phyloP scores from a whole-genome alignment of 2,797 vertebrate genomes.

The Enteromius afrohamiltoni region DNA sequence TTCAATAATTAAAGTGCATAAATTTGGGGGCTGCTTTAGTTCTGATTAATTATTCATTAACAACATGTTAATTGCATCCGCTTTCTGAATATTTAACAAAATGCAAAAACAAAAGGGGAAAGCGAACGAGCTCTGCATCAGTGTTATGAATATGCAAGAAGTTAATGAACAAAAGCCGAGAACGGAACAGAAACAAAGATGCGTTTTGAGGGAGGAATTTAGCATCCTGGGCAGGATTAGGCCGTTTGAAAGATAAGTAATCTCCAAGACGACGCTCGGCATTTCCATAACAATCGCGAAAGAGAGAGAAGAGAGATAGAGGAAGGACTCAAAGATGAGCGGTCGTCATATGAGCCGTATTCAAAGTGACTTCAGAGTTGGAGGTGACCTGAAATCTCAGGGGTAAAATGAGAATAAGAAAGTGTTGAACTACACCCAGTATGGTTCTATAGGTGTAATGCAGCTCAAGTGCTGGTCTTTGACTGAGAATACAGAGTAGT shows the following conservation, averaged over 20 bases:
- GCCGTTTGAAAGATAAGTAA: constrained; percentile 55
- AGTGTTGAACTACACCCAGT: neutral
- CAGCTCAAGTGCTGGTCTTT: neutral
- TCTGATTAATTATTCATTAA: constrained; percentile 94
- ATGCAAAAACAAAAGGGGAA: constrained; percentile 78
- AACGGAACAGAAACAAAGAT: constrained; percentile 63
- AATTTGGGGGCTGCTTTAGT: constrained; percentile 87
- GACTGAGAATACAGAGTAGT: constrained; percentile 24
- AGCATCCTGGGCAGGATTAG: constrained; percentile 53
- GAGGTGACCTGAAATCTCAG: constrained; percentile 44
- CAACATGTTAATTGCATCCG: constrained; percentile 89
- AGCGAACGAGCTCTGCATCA: constrained; percentile 69
- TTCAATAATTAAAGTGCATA: constrained; percentile 91
- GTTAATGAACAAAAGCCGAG: constrained; percentile 59
- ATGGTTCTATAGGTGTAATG: neutral
- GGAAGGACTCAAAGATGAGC: constrained; percentile 27
- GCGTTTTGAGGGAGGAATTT: constrained; percentile 30
- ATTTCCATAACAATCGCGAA: constrained; percentile 60
- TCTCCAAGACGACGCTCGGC: constrained; percentile 28
- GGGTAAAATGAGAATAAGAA: constrained; percentile 23
- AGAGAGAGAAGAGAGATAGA: constrained; percentile 36
- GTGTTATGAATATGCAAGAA: constrained; percentile 74
- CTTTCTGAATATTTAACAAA: constrained; percentile 91
- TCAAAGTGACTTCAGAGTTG: constrained; percentile 49
- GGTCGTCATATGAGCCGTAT: constrained; percentile 16